phyloP scores from a whole-genome alignment of 2,797 vertebrate species.

The Dromococcyx pavoninus region DNA sequence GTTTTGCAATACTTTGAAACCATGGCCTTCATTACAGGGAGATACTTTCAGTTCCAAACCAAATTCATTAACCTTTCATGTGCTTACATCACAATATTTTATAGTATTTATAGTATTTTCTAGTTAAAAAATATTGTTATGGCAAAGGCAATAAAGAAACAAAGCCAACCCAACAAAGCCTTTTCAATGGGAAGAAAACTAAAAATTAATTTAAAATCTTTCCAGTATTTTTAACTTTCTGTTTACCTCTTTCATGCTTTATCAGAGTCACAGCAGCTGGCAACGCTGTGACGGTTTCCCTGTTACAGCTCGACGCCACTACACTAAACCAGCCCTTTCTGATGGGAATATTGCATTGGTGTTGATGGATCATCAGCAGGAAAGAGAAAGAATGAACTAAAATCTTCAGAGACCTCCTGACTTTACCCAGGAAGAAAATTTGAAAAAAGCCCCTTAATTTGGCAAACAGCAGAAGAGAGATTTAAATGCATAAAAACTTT shows the following conservation, averaged over 20 bases:
- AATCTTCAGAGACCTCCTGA: neutral
- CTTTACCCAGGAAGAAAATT: neutral
- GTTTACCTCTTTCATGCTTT: neutral
- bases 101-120: neutral
- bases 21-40: neutral
- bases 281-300: neutral
- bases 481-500: neutral
- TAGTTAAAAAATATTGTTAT: neutral
- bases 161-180: neutral
- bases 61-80: neutral
- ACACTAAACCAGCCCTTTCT: neutral
- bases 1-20: neutral
- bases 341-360: neutral
- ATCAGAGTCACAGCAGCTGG: no score
- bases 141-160: neutral
- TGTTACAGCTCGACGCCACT: neutral
- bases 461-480: neutral
- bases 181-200: neutral
- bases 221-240: neutral
- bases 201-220: neutral
- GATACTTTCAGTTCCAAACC: neutral
- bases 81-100: neutral
- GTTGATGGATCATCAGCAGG: neutral
- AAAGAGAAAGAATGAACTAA: neutral
- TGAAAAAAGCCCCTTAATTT: neutral